These are phyloP conservation scores for Gadus macrocephalus DNA, from an alignment of 2,113 vertebrate species.

Conservation along the genomic window DNA sequence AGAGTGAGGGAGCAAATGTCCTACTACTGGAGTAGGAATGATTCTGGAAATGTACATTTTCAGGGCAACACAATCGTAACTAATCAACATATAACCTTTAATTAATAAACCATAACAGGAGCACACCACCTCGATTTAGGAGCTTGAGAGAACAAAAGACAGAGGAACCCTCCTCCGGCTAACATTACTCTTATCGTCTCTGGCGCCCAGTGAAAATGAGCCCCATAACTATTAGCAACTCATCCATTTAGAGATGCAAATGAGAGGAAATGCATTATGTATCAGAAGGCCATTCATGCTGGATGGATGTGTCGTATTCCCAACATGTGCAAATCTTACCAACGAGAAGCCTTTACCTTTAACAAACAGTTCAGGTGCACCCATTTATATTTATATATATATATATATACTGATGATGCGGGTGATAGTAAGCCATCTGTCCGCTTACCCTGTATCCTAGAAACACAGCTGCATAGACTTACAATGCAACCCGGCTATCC, in stretches of 20 bases:
- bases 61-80: neutral
- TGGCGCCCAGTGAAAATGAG: conserved; percentile 41
- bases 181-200: conserved; percentile 24
- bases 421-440: conserved; percentile 16
- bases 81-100: no score
- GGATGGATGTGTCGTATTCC: conserved; percentile 22
- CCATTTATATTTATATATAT: no score
- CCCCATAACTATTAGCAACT: conserved; percentile 45
- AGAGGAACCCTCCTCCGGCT: conserved; percentile 5
- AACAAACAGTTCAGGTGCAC: neutral
- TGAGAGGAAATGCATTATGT: conserved; percentile 55
- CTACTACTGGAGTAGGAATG: no score
- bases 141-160: neutral
- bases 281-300: conserved; percentile 40
- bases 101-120: no score
- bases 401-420: neutral
- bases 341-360: neutral
- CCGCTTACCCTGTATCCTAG: conserved; percentile 19
- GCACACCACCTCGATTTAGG: conserved; percentile 1
- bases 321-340: neutral
- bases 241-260: conserved; percentile 57
- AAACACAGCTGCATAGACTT: conserved; percentile 13
- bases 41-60: neutral
- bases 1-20: neutral
- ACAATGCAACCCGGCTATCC: conserved; percentile 30